phyloP scores from a whole-genome alignment of 2,888 invertebrate species.

The Chaitophorus viminalis region DNA sequence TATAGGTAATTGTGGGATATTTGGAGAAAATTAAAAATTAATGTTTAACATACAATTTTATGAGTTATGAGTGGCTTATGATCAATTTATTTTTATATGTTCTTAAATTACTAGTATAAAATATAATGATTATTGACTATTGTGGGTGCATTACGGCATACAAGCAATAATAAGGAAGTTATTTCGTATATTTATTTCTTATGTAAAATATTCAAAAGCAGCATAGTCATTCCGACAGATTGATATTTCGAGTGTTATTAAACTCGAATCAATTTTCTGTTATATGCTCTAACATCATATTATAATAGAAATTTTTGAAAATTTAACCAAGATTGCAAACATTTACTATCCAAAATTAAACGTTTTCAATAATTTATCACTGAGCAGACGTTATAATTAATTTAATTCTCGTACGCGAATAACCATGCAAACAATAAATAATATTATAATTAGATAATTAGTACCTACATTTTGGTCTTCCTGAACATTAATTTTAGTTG shows the following conservation, averaged over 20 bases:
- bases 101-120: no score
- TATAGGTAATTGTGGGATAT: no score
- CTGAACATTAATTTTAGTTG: conserved; percentile 14
- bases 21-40: no score
- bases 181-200: no score
- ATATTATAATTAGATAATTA: conserved; percentile 4
- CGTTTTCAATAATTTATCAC: neutral
- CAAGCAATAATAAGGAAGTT: no score
- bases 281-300: neutral
- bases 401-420: neutral
- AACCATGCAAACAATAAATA: neutral
- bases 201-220: no score
- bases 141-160: no score
- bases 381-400: neutral
- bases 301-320: neutral
- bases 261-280: neutral
- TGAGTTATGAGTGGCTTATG: no score
- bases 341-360: neutral
- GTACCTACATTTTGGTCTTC: neutral
- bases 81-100: no score
- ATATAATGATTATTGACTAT: no score
- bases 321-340: neutral
- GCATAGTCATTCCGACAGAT: no score
- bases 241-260: neutral
- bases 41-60: no score